Conservation (phyloP, 2,113 vertebrate genomes). For the Muntiacus muntjak region DNA sequence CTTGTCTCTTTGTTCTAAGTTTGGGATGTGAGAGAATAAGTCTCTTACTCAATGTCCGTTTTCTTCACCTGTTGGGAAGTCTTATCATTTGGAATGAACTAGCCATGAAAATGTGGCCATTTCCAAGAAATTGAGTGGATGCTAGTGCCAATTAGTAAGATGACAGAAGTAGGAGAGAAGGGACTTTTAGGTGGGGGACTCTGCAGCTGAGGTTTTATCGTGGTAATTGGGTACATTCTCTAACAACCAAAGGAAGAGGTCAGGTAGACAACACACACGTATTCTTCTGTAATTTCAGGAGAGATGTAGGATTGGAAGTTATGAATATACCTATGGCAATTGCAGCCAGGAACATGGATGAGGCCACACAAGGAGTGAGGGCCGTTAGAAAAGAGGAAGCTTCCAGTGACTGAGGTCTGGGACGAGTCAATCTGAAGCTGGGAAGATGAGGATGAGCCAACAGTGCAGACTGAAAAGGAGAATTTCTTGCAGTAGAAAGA, state of each 20-base stretch:
- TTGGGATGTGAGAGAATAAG: background rate
- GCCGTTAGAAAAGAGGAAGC: background rate
- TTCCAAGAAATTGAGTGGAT: background rate
- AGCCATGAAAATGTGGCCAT: background rate
- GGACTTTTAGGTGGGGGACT: background rate
- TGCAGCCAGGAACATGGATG: background rate
- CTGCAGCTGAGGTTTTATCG: background rate
- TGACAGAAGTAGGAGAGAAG: background rate
- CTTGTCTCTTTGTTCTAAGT: background rate
- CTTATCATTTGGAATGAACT: background rate
- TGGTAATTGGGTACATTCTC: background rate
- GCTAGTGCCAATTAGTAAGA: background rate
- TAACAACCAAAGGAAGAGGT: background rate
- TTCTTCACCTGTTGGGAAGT: background rate
- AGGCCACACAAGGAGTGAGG: background rate
- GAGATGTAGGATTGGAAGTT: background rate
- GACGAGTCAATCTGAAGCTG: accelerated
- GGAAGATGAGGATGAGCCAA: background rate
- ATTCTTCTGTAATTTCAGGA: background rate
- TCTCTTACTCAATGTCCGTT: background rate
- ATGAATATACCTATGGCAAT: accelerated
- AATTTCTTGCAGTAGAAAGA: background rate
- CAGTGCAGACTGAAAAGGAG: background rate
- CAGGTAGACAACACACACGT: accelerated
- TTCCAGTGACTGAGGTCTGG: background rate